phyloP scores from a whole-genome alignment of 2,797 vertebrate species.

The Epinephelus awoara region DNA sequence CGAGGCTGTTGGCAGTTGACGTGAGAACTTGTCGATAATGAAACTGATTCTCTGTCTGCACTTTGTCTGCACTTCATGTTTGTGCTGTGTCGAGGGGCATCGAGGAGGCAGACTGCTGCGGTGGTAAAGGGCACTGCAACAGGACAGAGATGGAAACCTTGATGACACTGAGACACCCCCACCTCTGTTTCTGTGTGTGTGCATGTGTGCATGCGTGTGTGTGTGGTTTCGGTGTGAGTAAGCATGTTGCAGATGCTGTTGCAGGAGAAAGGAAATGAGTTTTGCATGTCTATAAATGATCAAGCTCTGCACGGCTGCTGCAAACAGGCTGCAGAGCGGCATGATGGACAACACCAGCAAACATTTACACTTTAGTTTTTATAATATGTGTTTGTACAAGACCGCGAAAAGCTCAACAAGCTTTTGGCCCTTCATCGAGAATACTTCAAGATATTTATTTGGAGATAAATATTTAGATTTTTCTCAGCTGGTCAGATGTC shows the following conservation, averaged over 20 bases:
- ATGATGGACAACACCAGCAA: not conserved
- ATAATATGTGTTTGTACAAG: too few species aligned
- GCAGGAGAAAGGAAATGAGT: conserved; percentile 4
- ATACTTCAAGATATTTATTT: too few species aligned
- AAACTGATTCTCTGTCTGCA: too few species aligned
- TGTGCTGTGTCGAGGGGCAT: not conserved
- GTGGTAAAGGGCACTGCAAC: conserved; percentile 15
- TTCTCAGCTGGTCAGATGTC: too few species aligned
- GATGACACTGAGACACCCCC: not conserved
- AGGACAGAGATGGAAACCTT: conserved; percentile 24
- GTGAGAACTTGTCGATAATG: not conserved
- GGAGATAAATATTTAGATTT: too few species aligned
- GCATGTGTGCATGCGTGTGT: conserved; percentile 13
- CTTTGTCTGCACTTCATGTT: not conserved
- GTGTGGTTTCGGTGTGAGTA: conserved; percentile 52
- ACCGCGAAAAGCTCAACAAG: too few species aligned
- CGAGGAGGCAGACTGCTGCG: not conserved
- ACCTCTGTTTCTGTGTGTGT: not conserved
- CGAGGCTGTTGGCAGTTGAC: too few species aligned
- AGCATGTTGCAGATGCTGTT: conserved; percentile 34
- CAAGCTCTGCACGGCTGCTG: not conserved
- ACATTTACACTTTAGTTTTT: too few species aligned
- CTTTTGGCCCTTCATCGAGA: too few species aligned
- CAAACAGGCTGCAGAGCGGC: not conserved
- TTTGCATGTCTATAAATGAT: conserved; percentile 5